Conservation (phyloP, 2,888 invertebrate species). For the Syrphus vitripennis region DNA sequence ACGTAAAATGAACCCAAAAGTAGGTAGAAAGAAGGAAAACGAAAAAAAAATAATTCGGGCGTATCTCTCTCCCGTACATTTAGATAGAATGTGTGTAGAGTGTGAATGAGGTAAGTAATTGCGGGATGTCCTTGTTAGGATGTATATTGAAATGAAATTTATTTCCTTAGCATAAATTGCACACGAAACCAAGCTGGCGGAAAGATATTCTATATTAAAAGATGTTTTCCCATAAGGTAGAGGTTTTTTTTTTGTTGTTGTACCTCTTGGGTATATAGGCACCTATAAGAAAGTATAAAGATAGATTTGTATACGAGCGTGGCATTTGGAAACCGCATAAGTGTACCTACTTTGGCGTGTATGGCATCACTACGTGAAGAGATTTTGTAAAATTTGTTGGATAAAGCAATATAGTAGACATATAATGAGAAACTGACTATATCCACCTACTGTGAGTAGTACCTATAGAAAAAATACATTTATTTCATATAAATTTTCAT, state of each 20-base stretch:
- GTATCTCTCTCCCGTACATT: not conserved
- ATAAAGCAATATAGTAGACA: slow-evolving; percentile 19
- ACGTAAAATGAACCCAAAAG: not conserved
- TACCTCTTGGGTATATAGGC: too few species aligned
- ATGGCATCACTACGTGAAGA: slow-evolving; percentile 11
- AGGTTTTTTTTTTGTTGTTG: slow-evolving; percentile 6
- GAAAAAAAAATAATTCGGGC: slow-evolving; percentile 37
- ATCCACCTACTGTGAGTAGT: too few species aligned
- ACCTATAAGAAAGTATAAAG: too few species aligned
- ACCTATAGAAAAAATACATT: not conserved
- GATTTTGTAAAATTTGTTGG: slow-evolving; percentile 32
- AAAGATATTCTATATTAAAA: slow-evolving; percentile 45
- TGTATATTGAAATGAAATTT: slow-evolving; percentile 67
- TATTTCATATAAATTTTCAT: not conserved
- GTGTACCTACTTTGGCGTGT: slow-evolving; percentile 23
- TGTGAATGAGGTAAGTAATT: slow-evolving; percentile 68
- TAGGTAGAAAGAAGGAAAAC: too few species aligned
- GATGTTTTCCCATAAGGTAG: slow-evolving; percentile 35
- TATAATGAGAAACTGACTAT: slow-evolving; percentile 36
- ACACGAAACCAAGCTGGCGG: slow-evolving; percentile 20
- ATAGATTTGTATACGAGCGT: not conserved
- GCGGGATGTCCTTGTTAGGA: slow-evolving; percentile 66
- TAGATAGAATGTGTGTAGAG: slow-evolving; percentile 8
- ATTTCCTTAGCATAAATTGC: slow-evolving; percentile 61
- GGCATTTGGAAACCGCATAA: slow-evolving; percentile 10